Base-by-base conservation (phyloP, 2,888 invertebrate species). In the Chrysolina americana region DNA sequence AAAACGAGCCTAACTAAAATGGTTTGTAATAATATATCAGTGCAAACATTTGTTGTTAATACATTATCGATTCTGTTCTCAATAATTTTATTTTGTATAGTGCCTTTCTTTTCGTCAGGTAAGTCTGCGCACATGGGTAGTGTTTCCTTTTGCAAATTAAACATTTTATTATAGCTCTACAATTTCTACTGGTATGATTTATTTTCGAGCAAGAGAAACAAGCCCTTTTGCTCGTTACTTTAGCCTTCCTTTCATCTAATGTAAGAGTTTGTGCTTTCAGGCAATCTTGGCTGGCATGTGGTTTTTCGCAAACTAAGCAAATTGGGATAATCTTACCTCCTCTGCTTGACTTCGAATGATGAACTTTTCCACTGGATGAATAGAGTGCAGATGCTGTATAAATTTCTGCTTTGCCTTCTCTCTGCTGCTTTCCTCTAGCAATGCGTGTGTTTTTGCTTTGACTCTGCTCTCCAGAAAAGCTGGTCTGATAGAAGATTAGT, bases 401-500 rank as follows among this genome's bases (percentile, higher is more conserved):
- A 21, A 23, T 21, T 56, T 56, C 53, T 10, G 3, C 9, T 56
- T 56, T 21, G 8, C 11, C 21, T 56, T 56, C 19, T 21, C 19
- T 19, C 15, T 21, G 19, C 0, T 21, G 21, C 1, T 21, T 56
- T 21, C 13, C 21, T 56, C 19, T 56, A 13, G 1, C 19, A 19
- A 21, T 56, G 19, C 17, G 11, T 48, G 17, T 48, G 48, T 15
- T 48, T 48, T 48, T 48, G 15, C 3, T 11, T 13, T 19, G 41
- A n/a, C n/a, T n/a, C n/a, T n/a, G n/a, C n/a, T n/a, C n/a, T n/a
- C n/a, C n/a, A n/a, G n/a, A n/a, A 41, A 64, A 64, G 21, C 48
- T 65, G 19, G 15, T 48, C n/a, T n/a, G 66, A 53, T 68, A 47
- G 23, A 48, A 19, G 17, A 53, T 68, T 50, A 68, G 53, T 68